Evolutionary conservation across 2,888 invertebrate species (phyloP).

Genomic region (Unio delphinus): DNA sequence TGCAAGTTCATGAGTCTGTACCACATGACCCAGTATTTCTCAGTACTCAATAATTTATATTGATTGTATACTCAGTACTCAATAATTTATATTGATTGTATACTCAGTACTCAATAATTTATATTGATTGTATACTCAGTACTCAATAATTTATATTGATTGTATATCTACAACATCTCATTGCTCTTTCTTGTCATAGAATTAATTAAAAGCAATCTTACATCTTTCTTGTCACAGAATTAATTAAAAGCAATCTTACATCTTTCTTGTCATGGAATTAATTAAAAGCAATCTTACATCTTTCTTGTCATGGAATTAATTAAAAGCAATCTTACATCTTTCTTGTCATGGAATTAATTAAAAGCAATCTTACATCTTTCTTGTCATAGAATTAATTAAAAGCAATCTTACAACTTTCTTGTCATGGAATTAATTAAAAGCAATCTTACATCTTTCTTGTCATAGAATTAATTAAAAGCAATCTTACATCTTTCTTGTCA

Average conservation of each 20-base stretch:
- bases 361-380: slow-evolving; percentile 76
- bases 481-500: slow-evolving; percentile 75
- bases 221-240: slow-evolving; percentile 74
- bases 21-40: no score
- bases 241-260: slow-evolving; percentile 68
- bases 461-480: not conserved
- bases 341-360: slow-evolving; percentile 43
- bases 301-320: slow-evolving; percentile 66
- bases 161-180: no score
- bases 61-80: no score
- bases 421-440: not conserved
- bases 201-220: slow-evolving; percentile 57
- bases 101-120: no score
- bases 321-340: slow-evolving; percentile 75
- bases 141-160: no score
- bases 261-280: slow-evolving; percentile 72
- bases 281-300: slow-evolving; percentile 73
- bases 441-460: slow-evolving; percentile 76
- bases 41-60: no score
- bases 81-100: no score
- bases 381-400: not conserved
- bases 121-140: no score
- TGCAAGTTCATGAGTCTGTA: no score
- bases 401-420: slow-evolving; percentile 76
- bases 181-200: no score